Evolutionary conservation across 92 coral and sea anemone genomes (phyloP), one percentile per base, ranked within the genome.

Genomic region (Pocillopora grandis): DNA sequence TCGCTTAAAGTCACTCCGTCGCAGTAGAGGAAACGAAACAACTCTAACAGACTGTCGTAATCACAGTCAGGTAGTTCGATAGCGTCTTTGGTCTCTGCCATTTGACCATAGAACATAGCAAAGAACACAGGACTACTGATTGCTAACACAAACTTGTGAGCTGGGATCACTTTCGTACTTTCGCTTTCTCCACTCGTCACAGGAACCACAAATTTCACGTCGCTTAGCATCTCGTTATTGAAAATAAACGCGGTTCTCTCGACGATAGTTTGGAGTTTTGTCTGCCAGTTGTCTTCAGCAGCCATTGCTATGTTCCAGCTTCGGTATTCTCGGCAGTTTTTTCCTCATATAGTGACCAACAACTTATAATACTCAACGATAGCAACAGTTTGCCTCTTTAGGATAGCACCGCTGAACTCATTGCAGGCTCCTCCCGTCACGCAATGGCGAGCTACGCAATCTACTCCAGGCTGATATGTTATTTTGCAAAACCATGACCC

Each of bases 51-150:
- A 8, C 71, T 59, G 31, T 78, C 82, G 58, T 62, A 78, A 27
- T 78, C 71, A 20, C 82, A 78, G 82, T 78, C 82, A 18, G 58
- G 82, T 0, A 78, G 33, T 14, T 78, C 59, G 18, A 78, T 58
- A 23, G 80, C 33, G 60, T 92, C 90, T 9, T 65, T 72, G 31
- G 83, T 80, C 67, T 89, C 92, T 48, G 95, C 92, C 64, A 89
- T 78, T 69, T 87, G 89, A 36, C 95, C 95, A 72, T 92, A 90
- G 62, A 92, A 92, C 95, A 92, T 92, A 66, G 95, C 91, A 85
- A 80, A 85, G 76, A 92, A 92, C 55, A 92, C 93, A 16, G 95
- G 95, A 77, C 91, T 87, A 60, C 93, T 71, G 5, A 87, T 76
- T 10, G 92, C 87, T 15, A 89, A 71, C 31, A 85, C 92, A 48